Percentiles rank a stretch among this genome's conserved stretches.
Evolutionary conservation across 2,797 vertebrate genomes (phyloP).

Genomic region (Saxicola maurus): DNA sequence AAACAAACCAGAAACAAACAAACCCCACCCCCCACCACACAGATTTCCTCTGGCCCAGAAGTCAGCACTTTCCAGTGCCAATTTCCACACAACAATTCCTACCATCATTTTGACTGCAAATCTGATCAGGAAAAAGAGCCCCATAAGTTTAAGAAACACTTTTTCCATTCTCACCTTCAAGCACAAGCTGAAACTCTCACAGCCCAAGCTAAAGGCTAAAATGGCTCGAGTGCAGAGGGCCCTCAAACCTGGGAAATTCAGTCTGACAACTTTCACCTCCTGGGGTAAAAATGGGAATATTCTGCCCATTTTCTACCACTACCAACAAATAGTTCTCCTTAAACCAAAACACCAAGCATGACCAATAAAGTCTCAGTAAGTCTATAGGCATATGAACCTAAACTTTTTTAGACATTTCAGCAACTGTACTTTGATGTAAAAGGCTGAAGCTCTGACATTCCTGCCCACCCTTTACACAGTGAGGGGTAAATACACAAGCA

Average conservation of each 20-base stretch:
- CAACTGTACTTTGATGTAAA: neutral
- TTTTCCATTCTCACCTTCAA: neutral
- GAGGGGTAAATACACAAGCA: accelerated
- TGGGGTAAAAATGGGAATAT: neutral
- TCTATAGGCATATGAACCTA: accelerated
- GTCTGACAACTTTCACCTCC: neutral
- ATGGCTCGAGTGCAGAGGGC: accelerated
- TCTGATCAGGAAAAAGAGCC: neutral
- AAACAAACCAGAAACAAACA: neutral
- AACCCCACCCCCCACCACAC: neutral
- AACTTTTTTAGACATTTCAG: neutral
- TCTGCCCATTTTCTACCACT: neutral
- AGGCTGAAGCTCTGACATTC: neutral
- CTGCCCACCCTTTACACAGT: neutral
- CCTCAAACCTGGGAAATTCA: neutral
- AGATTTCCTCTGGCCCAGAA: neutral
- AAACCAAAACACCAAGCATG: neutral
- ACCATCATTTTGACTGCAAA: neutral
- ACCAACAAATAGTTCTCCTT: neutral
- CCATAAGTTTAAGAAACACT: neutral
- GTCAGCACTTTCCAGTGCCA: neutral
- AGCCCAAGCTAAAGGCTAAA: neutral
- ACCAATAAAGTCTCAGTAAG: neutral
- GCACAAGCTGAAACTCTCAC: neutral
- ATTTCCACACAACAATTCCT: neutral